Evolutionary conservation across 2,888 invertebrate genomes (phyloP).

Genomic region (Latrodectus hesperus): DNA sequence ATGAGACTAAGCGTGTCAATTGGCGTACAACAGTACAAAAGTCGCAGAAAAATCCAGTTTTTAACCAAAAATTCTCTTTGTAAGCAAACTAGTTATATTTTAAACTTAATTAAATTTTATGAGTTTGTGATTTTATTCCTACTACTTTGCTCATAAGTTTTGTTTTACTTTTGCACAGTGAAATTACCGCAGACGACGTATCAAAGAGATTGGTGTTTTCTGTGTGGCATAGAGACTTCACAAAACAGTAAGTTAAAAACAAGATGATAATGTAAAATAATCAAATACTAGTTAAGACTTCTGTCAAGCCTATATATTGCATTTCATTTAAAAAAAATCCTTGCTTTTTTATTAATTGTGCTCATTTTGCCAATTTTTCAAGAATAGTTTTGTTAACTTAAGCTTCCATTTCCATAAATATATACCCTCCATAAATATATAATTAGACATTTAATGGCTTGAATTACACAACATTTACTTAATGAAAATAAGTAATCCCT

Average conservation of each 20-base stretch:
- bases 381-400: too few relatives aligned
- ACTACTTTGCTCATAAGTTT: neutral
- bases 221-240: slow-evolving; percentile 54
- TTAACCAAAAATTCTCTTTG: slow-evolving; percentile 80
- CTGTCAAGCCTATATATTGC: too few relatives aligned
- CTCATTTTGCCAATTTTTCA: too few relatives aligned
- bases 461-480: too few relatives aligned
- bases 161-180: slow-evolving; percentile 27
- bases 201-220: slow-evolving; percentile 58
- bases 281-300: too few relatives aligned
- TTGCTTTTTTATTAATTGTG: too few relatives aligned
- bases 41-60: slow-evolving; percentile 81
- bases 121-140: neutral
- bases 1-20: slow-evolving; percentile 54
- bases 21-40: slow-evolving; percentile 73
- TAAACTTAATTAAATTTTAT: neutral
- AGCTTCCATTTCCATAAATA: too few relatives aligned
- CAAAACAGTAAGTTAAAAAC: slow-evolving; percentile 44
- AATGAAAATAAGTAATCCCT: too few relatives aligned
- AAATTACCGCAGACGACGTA: slow-evolving; percentile 27
- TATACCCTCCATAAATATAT: too few relatives aligned
- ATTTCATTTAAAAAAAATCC: too few relatives aligned
- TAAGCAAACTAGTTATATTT: slow-evolving; percentile 31
- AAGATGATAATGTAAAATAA: too few relatives aligned
- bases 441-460: too few relatives aligned